A percentile compares a stretch with the other conserved stretches of the same genome.
These are phyloP conservation scores for Drosophila teissieri DNA, from an alignment of 1,140 invertebrate genomes.

Conservation along the genomic window DNA sequence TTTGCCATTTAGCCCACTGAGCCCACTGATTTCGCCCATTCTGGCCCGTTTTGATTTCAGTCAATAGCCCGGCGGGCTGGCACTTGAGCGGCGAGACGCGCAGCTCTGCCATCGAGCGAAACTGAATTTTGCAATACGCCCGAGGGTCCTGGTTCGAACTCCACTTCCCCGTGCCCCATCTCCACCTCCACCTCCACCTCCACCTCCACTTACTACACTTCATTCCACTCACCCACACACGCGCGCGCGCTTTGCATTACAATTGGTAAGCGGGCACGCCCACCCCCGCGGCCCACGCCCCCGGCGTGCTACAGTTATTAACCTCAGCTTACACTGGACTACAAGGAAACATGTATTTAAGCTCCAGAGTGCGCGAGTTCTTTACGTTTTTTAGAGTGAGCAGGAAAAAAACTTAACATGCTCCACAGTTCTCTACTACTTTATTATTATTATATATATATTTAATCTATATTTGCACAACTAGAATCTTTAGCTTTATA, in stretches of 20 bases:
- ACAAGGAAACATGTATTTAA: neutral
- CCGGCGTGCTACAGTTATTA: slow-evolving; percentile 72
- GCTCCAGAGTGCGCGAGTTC: too few relatives aligned
- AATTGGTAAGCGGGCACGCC: slow-evolving; percentile 50
- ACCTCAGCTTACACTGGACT: slow-evolving; percentile 61
- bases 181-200: too few relatives aligned
- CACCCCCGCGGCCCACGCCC: slow-evolving; percentile 44
- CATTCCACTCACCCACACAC: slow-evolving; percentile 32
- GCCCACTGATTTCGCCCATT: slow-evolving; percentile 36
- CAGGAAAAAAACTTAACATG: too few relatives aligned
- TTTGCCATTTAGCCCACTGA: slow-evolving; percentile 69
- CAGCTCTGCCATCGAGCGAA: slow-evolving; percentile 56
- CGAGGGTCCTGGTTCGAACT: slow-evolving; percentile 37
- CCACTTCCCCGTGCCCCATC: neutral
- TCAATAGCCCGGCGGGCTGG: slow-evolving; percentile 76
- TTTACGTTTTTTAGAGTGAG: too few relatives aligned
- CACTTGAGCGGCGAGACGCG: slow-evolving; percentile 68
- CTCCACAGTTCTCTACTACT: too few relatives aligned
- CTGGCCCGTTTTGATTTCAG: slow-evolving; percentile 74
- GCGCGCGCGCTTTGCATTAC: slow-evolving; percentile 71
- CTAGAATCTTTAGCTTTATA: neutral
- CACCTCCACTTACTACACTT: neutral
- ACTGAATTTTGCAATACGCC: slow-evolving; percentile 74
- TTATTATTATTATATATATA: too few relatives aligned
- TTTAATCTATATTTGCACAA: too few relatives aligned